A percentile compares a stretch with the other conserved stretches of the same genome.
phyloP scores from a whole-genome alignment of 2,888 invertebrate genomes.

The Andrena dorsata region DNA sequence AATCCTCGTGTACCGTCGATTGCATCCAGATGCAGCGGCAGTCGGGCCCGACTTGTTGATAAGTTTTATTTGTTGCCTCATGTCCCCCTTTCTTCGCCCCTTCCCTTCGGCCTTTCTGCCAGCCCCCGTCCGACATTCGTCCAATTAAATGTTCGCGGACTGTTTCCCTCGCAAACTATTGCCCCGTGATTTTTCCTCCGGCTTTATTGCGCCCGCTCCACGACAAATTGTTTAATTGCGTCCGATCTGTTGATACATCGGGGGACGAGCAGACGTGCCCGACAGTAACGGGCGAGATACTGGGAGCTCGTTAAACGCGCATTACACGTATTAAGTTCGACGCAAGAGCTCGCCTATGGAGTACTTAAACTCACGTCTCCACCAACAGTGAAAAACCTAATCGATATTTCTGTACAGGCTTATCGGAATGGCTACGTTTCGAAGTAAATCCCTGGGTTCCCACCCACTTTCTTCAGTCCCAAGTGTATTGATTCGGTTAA shows the following conservation, averaged over 20 bases:
- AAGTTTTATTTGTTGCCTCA: conserved; percentile 64
- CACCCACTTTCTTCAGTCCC: too few species aligned
- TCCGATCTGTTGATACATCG: neutral
- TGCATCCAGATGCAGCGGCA: conserved; percentile 53
- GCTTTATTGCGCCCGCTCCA: conserved; percentile 13
- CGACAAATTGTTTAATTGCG: conserved; percentile 21
- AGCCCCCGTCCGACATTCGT: conserved; percentile 28
- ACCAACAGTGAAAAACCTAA: too few species aligned
- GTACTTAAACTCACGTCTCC: too few species aligned
- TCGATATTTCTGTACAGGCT: too few species aligned
- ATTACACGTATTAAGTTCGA: neutral
- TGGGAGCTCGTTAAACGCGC: neutral
- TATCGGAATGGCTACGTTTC: too few species aligned
- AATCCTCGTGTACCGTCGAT: conserved; percentile 60
- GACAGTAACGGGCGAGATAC: neutral
- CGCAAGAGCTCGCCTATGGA: too few species aligned
- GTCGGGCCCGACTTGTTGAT: conserved; percentile 57
- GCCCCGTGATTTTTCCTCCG: conserved; percentile 22
- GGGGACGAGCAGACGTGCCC: neutral
- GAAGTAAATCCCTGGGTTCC: too few species aligned
- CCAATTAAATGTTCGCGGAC: conserved; percentile 49
- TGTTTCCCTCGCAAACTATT: conserved; percentile 34
- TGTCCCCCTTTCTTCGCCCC: neutral
- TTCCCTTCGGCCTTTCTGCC: conserved; percentile 17
- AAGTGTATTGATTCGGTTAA: too few species aligned